Evolutionary conservation across 2,888 invertebrate genomes (phyloP), one percentile per base, ranked within the genome.

Genomic region (Drosophila colorata): DNA sequence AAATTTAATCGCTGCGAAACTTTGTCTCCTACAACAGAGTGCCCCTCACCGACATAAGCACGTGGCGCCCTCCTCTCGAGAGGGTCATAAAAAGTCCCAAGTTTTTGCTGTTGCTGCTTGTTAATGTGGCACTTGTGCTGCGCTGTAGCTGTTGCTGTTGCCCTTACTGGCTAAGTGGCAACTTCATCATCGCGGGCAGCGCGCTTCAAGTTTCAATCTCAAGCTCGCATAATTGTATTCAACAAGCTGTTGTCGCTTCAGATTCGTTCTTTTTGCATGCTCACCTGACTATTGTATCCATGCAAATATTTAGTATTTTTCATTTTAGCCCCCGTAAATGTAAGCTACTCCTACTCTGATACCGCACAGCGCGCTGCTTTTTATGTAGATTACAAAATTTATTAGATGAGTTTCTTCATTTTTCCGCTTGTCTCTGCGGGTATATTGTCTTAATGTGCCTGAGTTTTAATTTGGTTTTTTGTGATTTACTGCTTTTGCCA

Each of bases 241-340:
- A 85, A 85, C 84, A 85, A 85, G 86, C 84, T 85, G 84, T 81
- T 81, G 84, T 86, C 80, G 86, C 83, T 72, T 67, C 77, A 79
- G 70, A 73, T 74, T 70, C 64, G 48, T 55, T 38, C 16, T 31
- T 20, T 33, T 20, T 3, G 47, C 52, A 28, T 40, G 40, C 44
- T 51, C 47, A 58, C 66, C 74, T 67, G 60, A 33, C 55, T 70
- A 56, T 57, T 64, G 48, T 52, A 61, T 57, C 48, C 67, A 35
- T 49, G 56, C 56, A 71, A 69, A 79, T 72, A 69, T 83, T 81
- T 72, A 59, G 67, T 66, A 77, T 79, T 80, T 80, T 70, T 77
- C 81, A 81, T 81, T 81, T 83, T 53, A 69, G 66, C 56, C 71
- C 49, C 55, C 69, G 53, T 73, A 53, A 60, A 69, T 48, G 53